Conservation (phyloP, 2,888 invertebrate species). For the Nasonia oneida region DNA sequence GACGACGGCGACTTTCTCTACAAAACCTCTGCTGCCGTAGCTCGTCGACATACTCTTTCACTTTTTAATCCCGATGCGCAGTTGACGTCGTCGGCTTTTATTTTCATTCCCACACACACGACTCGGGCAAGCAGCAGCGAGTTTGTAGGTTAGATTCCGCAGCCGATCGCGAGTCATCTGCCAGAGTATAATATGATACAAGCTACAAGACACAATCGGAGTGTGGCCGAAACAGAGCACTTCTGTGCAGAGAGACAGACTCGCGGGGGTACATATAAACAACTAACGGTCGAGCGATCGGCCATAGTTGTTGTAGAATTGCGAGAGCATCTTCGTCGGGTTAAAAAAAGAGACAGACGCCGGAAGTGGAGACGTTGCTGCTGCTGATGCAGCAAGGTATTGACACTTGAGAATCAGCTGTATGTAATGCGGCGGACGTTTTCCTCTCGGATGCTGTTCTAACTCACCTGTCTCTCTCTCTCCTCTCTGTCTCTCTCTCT, state of each 20-base stretch:
- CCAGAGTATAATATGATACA: neutral
- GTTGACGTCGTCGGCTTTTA: neutral
- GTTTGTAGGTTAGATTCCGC: constrained; percentile 26
- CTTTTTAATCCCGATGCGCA: constrained; percentile 24
- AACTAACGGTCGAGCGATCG: neutral
- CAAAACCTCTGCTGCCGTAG: neutral
- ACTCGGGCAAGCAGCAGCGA: neutral
- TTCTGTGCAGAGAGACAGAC: neutral
- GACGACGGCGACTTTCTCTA: constrained; percentile 26
- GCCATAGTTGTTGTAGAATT: neutral
- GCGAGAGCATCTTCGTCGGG: too few relatives aligned
- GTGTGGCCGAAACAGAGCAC: neutral
- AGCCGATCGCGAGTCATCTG: constrained; percentile 8
- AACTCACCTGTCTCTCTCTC: neutral
- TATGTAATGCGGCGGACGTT: neutral
- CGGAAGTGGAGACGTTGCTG: neutral
- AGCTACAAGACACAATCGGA: neutral
- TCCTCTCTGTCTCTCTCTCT: neutral
- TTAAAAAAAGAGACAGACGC: neutral
- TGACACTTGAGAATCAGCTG: constrained; percentile 30
- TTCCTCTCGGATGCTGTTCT: neutral
- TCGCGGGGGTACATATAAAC: neutral
- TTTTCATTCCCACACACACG: constrained; percentile 16
- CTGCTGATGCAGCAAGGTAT: neutral
- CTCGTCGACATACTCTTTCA: neutral